A percentile compares a stretch with the other conserved stretches of the same genome.
phyloP scores from a whole-genome alignment of 2,113 vertebrate species.

The Microcebus jonahi region DNA sequence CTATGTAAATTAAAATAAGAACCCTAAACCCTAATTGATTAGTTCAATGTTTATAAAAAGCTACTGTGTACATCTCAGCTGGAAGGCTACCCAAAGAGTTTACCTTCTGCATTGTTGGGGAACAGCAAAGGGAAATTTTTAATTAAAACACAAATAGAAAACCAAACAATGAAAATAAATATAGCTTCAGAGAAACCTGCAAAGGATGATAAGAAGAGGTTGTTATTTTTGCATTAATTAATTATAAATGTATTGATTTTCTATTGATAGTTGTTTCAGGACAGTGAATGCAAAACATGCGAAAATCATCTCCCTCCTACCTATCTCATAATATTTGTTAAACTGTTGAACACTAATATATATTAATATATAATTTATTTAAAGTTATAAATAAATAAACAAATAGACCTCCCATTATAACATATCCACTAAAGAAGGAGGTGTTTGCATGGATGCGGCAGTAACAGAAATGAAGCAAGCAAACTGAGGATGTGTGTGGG shows the following conservation, averaged over 20 bases:
- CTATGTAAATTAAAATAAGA: constrained; percentile 62
- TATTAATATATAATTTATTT: not conserved
- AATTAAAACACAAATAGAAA: constrained; percentile 28
- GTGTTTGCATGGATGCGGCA: rapidly evolving
- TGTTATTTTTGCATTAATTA: not conserved
- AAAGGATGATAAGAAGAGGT: not conserved
- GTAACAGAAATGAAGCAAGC: not conserved
- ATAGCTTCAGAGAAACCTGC: not conserved
- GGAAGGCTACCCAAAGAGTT: not conserved
- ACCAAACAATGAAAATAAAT: not conserved
- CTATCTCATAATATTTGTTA: not conserved
- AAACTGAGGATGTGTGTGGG: not conserved
- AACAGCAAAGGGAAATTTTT: not conserved
- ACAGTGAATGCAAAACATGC: not conserved
- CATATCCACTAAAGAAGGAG: not conserved
- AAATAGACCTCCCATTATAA: too few relatives aligned
- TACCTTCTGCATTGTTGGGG: not conserved
- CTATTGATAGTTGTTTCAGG: not conserved
- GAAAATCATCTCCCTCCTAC: not conserved
- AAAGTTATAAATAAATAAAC: not conserved
- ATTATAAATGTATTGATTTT: constrained; percentile 9
- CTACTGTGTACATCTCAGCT: not conserved
- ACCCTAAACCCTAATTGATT: constrained; percentile 49
- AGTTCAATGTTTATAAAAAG: not conserved
- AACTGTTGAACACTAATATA: not conserved